Evolutionary conservation across 2,797 vertebrate genomes (phyloP).

Genomic region (Hoplostethus mediterraneus): DNA sequence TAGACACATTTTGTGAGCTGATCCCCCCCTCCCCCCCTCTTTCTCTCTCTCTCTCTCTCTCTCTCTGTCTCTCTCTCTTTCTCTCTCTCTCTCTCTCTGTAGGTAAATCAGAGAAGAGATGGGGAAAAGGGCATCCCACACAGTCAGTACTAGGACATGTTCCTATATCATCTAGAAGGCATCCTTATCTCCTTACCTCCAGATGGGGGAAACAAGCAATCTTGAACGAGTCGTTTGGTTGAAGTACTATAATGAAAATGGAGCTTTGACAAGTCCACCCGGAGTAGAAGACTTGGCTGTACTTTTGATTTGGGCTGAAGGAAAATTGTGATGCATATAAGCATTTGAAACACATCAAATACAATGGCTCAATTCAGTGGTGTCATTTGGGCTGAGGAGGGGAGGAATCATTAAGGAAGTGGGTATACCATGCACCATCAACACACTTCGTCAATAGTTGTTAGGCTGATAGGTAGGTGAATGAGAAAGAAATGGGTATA

Average conservation of each 20-base stretch:
- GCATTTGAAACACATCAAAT: neutral
- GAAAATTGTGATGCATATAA: neutral
- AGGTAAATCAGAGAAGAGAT: constrained; percentile 7
- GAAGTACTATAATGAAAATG: neutral
- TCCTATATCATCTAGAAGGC: constrained; percentile 2
- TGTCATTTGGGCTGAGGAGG: neutral
- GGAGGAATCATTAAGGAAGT: neutral
- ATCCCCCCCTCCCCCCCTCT: constrained; percentile 54
- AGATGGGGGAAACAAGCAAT: neutral
- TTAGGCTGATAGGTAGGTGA: neutral
- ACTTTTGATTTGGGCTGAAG: neutral
- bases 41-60: constrained; percentile 21
- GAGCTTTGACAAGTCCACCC: neutral
- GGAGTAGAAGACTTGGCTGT: too few species aligned
- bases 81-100: constrained; percentile 15
- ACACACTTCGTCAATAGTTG: neutral
- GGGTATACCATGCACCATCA: neutral
- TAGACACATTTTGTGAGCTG: constrained; percentile 84
- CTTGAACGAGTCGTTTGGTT: neutral
- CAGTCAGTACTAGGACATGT: constrained; percentile 3
- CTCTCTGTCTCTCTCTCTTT: constrained; percentile 29
- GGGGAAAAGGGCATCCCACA: constrained; percentile 7
- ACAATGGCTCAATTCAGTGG: neutral
- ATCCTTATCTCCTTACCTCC: constrained; percentile 15
- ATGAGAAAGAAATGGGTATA: neutral